Conservation (phyloP, 2,113 vertebrate species). For the Oenanthe oenanthe region DNA sequence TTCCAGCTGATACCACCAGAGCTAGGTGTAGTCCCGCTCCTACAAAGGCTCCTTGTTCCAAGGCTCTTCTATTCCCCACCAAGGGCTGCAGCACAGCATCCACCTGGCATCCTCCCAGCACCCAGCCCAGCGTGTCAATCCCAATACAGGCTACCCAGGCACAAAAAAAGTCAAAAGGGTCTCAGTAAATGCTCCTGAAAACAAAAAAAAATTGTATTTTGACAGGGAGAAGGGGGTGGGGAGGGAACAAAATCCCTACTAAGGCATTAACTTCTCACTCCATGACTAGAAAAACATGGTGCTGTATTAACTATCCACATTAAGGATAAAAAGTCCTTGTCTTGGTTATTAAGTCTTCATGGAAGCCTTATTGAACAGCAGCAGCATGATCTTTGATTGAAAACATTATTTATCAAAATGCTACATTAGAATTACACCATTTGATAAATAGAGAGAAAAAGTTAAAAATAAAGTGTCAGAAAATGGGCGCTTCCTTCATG, state of each 20-base stretch:
- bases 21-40: not conserved
- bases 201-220: not conserved
- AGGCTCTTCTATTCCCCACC: not conserved
- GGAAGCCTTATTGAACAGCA: not conserved
- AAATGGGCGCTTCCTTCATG: not conserved
- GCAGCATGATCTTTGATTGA: rapidly evolving
- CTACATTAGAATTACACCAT: not conserved
- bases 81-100: not conserved
- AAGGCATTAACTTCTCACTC: not conserved
- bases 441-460: not conserved
- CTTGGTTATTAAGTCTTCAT: not conserved
- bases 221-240: not conserved
- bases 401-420: not conserved
- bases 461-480: not conserved
- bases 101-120: not conserved
- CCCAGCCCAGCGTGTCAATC: not conserved
- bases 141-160: rapidly evolving
- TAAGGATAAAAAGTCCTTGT: not conserved
- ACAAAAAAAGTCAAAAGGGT: not conserved
- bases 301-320: not conserved
- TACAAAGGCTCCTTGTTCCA: not conserved
- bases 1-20: not conserved
- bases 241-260: not conserved
- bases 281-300: not conserved
- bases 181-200: not conserved